A percentile compares a stretch with the other conserved stretches of the same genome.
phyloP scores from a whole-genome alignment of 2,888 invertebrate species.

The Punctoribates punctum region DNA sequence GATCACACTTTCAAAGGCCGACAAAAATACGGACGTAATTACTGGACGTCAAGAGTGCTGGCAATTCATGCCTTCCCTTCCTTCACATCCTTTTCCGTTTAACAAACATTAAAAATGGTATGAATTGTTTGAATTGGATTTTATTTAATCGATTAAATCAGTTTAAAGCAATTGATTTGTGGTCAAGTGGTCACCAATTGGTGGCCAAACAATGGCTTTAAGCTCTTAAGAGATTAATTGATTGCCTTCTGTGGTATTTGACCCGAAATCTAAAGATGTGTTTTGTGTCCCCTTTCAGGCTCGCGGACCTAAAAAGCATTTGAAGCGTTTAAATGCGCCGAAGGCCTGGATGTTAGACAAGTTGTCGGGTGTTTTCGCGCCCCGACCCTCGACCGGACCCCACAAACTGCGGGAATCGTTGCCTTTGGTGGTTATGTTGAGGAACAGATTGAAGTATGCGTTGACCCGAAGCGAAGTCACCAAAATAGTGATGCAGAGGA shows the following conservation, averaged over 20 bases:
- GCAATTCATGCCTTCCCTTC: not conserved
- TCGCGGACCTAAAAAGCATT: slow-evolving; percentile 98
- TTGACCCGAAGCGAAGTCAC: slow-evolving; percentile 93
- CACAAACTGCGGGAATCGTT: slow-evolving; percentile 96
- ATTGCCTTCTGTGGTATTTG: not conserved
- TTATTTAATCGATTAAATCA: slow-evolving; percentile 15
- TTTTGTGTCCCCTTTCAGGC: slow-evolving; percentile 59
- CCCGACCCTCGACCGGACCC: slow-evolving; percentile 94
- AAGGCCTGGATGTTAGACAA: slow-evolving; percentile 99
- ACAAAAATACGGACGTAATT: not conserved
- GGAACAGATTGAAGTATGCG: slow-evolving; percentile 97
- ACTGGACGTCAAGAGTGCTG: not conserved
- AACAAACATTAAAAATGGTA: slow-evolving; percentile 11
- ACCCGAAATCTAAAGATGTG: not conserved
- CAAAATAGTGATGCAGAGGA: slow-evolving; percentile 95
- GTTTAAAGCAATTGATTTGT: not conserved
- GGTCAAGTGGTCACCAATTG: no score
- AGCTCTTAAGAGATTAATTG: not conserved
- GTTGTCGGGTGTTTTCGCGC: slow-evolving; percentile 94
- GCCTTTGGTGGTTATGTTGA: slow-evolving; percentile 90
- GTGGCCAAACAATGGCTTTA: not conserved
- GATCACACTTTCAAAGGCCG: not conserved
- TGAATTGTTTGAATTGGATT: not conserved
- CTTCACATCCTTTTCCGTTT: slow-evolving; percentile 23
- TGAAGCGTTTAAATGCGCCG: slow-evolving; percentile 98